Percentiles rank a stretch among this genome's conserved stretches.
phyloP scores from a whole-genome alignment of 1,140 invertebrate species.

The Octopus sinensis region DNA sequence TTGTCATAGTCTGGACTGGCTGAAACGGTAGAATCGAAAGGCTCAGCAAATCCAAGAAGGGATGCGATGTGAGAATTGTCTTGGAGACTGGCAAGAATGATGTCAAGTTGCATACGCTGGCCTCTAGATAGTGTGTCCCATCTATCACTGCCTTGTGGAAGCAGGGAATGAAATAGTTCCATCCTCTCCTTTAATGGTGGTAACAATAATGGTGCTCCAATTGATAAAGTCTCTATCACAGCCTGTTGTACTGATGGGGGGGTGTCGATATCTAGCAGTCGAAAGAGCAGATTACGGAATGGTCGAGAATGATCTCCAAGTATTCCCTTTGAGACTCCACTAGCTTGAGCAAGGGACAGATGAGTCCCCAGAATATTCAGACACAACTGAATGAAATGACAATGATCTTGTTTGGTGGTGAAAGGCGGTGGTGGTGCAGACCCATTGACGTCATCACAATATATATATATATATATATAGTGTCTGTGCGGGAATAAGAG shows the following conservation, averaged over 20 bases:
- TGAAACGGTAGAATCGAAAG: constrained; percentile 27
- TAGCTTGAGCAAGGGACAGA: constrained; percentile 62
- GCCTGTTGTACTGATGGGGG: constrained; percentile 61
- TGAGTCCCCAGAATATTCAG: constrained; percentile 65
- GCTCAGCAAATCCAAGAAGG: constrained; percentile 59
- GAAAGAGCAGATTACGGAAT: constrained; percentile 64
- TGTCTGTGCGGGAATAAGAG: too few species aligned
- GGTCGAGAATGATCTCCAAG: constrained; percentile 62
- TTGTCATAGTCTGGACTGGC: constrained; percentile 3
- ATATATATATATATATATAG: too few species aligned
- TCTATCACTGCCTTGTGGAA: constrained; percentile 61
- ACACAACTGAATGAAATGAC: constrained; percentile 65
- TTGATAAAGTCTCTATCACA: constrained; percentile 63
- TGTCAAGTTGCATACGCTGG: constrained; percentile 65
- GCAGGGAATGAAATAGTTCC: constrained; percentile 63
- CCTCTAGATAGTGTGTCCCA: constrained; percentile 62
- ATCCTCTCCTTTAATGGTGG: constrained; percentile 65
- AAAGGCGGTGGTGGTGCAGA: too few species aligned
- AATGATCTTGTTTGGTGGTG: too few species aligned
- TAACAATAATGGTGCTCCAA: constrained; percentile 64
- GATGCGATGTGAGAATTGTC: constrained; percentile 64
- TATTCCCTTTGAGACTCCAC: constrained; percentile 59
- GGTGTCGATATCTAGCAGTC: constrained; percentile 65
- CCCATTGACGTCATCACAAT: too few species aligned
- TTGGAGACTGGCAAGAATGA: constrained; percentile 66